Evolutionary conservation across 2,888 invertebrate species (phyloP), one percentile per base, ranked within the genome.

Genomic region (Cotesia congregata): DNA sequence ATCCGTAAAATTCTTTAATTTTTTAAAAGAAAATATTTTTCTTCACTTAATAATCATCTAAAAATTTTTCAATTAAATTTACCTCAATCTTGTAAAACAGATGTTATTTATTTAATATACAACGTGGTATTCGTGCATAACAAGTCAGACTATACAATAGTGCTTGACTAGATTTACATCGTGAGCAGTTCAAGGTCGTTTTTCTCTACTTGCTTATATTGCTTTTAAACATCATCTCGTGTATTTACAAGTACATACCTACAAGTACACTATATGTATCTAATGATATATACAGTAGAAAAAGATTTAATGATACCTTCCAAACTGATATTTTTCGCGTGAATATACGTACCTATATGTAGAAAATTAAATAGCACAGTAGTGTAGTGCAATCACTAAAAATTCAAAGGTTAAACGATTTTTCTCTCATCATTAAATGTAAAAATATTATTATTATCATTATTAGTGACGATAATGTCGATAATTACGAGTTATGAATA

Each of bases 151-250:
- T 50, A 9, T 50, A 9, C 2, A 12, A 50, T 50, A 50, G 50
- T 12, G 12, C 9, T 50, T 50, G 50, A 50, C 50, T 50, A 7
- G 12, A 50, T 50, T 50, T 50, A 9, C 7, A 12, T 1, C 7
- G 50, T 12, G 9, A 50, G 50, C 50, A 39, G 62, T 72, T 72
- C 62, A 15, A n/a, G 38, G 61, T 64, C 6, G 5, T n/a, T 62
- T 72, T 38, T 62, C 41, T 40, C 9, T 12, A 20, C 17, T 69
- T 17, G 15, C 12, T 70, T 17, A 6, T 20, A 17, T 69, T 17
- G 39, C 12, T 70, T 17, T 15, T 20, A 17, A 9, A 50, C 50
- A 6, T 12, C 30, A 30, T 30, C 30, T 30, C 30, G 30, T 30
- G 30, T 30, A 30, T 30, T 30, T 30, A 30, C 30, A 30, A 20